phyloP scores from a whole-genome alignment of 1,140 invertebrate genomes.

The Potamilus streckersoni region DNA sequence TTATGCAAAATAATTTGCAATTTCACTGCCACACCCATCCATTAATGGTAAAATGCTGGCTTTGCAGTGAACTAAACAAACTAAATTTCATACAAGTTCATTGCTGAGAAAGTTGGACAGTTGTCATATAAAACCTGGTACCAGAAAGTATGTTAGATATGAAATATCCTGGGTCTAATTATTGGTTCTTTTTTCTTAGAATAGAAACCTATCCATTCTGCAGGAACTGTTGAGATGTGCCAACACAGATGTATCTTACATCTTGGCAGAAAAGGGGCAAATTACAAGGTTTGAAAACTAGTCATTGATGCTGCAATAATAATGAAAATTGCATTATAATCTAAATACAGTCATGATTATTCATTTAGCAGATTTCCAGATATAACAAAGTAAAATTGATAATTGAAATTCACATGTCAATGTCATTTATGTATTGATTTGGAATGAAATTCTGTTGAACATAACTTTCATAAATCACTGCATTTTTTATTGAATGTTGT shows the following conservation, averaged over 20 bases:
- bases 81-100: no score
- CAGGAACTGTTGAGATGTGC: constrained; percentile 54
- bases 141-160: no score
- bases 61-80: no score
- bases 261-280: constrained; percentile 56
- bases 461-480: no score
- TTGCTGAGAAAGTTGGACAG: no score
- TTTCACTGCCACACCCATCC: no score
- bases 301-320: neutral
- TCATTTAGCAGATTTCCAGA: neutral
- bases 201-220: constrained; percentile 40
- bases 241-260: constrained; percentile 57
- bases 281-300: constrained; percentile 47
- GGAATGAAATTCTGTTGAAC: neutral
- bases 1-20: no score
- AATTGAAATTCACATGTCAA: neutral
- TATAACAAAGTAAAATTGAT: neutral
- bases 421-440: neutral
- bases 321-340: neutral
- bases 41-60: no score
- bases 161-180: no score
- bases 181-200: constrained; percentile 35
- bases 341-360: neutral
- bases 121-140: no score
- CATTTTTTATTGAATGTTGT: no score